Base-by-base conservation (phyloP, 2,113 vertebrate genomes). In the Pterocles burchelli region DNA sequence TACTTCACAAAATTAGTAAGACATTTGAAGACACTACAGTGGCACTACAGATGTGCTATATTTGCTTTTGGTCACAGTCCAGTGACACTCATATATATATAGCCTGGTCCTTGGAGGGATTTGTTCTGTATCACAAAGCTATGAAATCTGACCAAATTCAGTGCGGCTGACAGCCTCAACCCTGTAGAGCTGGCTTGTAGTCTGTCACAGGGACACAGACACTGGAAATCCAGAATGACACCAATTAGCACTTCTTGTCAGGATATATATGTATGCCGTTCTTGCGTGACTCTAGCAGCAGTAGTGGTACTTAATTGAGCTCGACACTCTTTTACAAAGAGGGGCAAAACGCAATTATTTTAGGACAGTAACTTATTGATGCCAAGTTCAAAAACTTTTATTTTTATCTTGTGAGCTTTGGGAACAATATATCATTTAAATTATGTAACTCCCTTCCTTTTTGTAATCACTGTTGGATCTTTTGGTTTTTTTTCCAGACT, bases 401-500 rank as follows among this genome's bases (percentile, higher is more conserved):
- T 19, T 77, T 93, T 77, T 67, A 14, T 71, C 46, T 62, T 58
- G 38, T 62, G 71, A 61, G 34, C 49, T 93, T 90, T 71, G 55
- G 88, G 63, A 91, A n/a, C 31, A 71, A 1, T 19, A 8, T 77
- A 22, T 66, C 12, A 38, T 80, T 61, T 75, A 31, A 88, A 90
- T 95, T 45, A 38, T 17, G 1, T 63, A 73, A 81, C n/a, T 79
- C 33, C 13, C 28, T 59, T 89, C 28, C 6, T 4, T 28, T 93
- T 49, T 52, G 38, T 63, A 68, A 65, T 59, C 16, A 33, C 17
- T 33, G 7, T 62, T 54, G 57, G 14, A 68, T 71, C 18, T 70
- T 52, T 57, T 26, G 79, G 51, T 52, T 52, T 46, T 24, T 73
- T 58, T 94, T 92, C 51, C 96, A 99, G 99, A 99, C 63, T 99